Base-by-base conservation (phyloP, 2,113 vertebrate genomes). In the Tupaia chinensis region DNA sequence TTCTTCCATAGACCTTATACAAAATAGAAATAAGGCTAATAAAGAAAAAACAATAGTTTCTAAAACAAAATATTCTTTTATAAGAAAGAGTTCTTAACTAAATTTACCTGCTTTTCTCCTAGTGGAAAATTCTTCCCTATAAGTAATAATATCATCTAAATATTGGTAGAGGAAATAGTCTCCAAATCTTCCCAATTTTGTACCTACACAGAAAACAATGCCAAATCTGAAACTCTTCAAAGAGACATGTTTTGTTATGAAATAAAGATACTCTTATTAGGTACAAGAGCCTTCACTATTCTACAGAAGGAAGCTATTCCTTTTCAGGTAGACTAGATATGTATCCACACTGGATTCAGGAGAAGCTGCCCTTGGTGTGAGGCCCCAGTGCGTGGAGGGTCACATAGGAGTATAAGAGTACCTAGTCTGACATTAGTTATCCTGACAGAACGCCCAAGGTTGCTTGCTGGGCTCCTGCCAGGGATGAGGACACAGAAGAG, bases 41-140 rank as follows among this genome's bases (percentile, higher is more conserved):
- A 44, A 44, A 44, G 44, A 44, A 44, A 44, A 44, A 44, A 44
- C 44, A 44, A 5, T 44, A 44, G 44, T 44, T 44, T 87, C 83
- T 61, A 20, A 72, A 80, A 86, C 72, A 91, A 77, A 61, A 10
- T 73, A 73, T 19, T 78, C 68, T 72, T 53, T 78, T 32, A 12
- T 69, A 93, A 89, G 32, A 87, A 92, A 90, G 61, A 90, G 63
- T 95, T 89, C 56, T 80, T 84, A 94, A 94, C 8, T 79, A 96
- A 92, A 90, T 70, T 72, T 77, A 81, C 20, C 11, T 72, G n/a
- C 4, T 29, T 94, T 92, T 95, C 93, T 27, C 25, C 61, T 85
- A 92, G 8, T 76, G 16, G 20, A 27, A 96, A 89, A 92, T 61
- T 69, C 27, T 73, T 94, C 29, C 15, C 17, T 92, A 29, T 60